Evolutionary conservation across 2,888 invertebrate species (phyloP).

Genomic region (Gisinianus flammeolus): DNA sequence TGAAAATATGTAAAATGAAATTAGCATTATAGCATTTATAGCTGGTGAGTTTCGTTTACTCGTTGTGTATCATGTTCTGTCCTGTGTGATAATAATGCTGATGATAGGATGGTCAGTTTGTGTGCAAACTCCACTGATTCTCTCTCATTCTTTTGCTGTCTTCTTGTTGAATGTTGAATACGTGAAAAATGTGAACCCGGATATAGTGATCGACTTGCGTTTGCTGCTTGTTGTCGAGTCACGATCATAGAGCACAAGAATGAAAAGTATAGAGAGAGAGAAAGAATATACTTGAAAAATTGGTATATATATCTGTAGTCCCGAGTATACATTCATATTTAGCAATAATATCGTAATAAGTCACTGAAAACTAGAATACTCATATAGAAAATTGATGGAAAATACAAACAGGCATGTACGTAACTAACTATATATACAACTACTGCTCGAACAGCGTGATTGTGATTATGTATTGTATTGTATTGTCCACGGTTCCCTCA

Average conservation of each 20-base stretch:
- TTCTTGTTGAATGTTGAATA: not conserved
- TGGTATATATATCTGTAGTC: slow-evolving; percentile 4
- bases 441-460: not conserved
- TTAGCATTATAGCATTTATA: not conserved
- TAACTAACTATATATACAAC: not conserved
- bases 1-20: not conserved
- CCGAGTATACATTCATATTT: not conserved
- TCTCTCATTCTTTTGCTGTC: not conserved
- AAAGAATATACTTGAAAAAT: slow-evolving; percentile 14
- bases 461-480: not conserved
- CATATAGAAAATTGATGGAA: no score
- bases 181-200: slow-evolving; percentile 51
- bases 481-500: not conserved
- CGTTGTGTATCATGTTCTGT: not conserved
- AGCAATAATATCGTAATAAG: slow-evolving; percentile 2
- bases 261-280: no score
- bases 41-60: not conserved
- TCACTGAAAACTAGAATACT: not conserved
- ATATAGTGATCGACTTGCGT: slow-evolving; percentile 47
- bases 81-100: not conserved
- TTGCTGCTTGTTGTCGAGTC: slow-evolving; percentile 57
- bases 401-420: not conserved
- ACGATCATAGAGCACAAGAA: slow-evolving; percentile 46
- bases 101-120: not conserved
- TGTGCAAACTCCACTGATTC: not conserved